A percentile compares a stretch with the other conserved stretches of the same genome.
These are phyloP conservation scores for Tetraodon nigroviridis DNA, from an alignment of 2,113 vertebrate genomes.

Conservation along the genomic window DNA sequence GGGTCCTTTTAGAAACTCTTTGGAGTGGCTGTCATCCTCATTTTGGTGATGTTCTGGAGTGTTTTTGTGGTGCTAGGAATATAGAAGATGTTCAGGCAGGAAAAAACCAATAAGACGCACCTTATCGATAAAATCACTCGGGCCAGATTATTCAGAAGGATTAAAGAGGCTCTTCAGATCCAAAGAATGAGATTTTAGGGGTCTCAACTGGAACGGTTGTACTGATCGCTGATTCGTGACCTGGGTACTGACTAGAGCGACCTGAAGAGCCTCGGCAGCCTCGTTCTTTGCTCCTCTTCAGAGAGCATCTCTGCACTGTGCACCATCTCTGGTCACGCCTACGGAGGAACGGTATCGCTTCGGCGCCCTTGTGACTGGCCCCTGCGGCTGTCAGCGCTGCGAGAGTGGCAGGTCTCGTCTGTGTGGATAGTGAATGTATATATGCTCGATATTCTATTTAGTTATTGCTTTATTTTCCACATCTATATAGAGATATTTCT, in stretches of 20 bases:
- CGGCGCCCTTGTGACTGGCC: conserved; percentile 27
- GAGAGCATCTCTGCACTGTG: conserved; percentile 5
- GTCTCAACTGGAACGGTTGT: not conserved
- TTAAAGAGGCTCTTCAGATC: conserved; percentile 12
- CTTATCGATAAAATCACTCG: conserved; percentile 8
- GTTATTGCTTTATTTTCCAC: conserved; percentile 58
- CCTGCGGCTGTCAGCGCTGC: conserved; percentile 34
- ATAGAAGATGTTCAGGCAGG: not conserved
- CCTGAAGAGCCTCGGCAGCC: not conserved
- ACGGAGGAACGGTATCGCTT: not conserved
- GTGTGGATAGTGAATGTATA: conserved; percentile 65
- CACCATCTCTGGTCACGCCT: conserved; percentile 11
- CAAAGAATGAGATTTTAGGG: conserved; percentile 3
- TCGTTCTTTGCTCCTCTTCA: conserved; percentile 6
- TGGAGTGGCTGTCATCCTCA: not conserved
- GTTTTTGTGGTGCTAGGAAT: not conserved
- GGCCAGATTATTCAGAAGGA: conserved; percentile 2
- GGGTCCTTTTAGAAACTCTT: not conserved
- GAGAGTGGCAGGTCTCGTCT: conserved; percentile 31
- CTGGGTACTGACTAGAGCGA: not conserved
- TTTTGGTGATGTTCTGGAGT: not conserved
- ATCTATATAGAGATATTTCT: conserved; percentile 38
- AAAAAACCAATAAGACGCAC: not conserved
- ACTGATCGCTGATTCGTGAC: too few species aligned
- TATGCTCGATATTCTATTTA: conserved; percentile 61